phyloP scores from a whole-genome alignment of 2,888 invertebrate species.

The Drosophila mercatorum region DNA sequence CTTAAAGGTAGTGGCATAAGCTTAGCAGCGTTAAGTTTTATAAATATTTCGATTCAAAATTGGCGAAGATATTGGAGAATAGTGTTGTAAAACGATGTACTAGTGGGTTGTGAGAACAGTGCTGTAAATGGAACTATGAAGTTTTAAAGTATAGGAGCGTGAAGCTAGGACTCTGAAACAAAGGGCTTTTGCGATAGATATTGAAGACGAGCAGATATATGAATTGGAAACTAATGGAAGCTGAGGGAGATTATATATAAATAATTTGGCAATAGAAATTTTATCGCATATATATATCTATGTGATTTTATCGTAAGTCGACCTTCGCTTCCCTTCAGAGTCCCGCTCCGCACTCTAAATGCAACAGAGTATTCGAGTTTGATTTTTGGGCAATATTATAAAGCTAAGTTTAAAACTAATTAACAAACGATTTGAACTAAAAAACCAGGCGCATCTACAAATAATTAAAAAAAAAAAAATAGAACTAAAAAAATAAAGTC shows the following conservation, averaged over 20 bases:
- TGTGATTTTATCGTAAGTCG: no score
- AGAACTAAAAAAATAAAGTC: background rate
- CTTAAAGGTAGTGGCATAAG: constrained; percentile 13
- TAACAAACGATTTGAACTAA: constrained; percentile 74
- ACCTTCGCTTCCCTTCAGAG: background rate
- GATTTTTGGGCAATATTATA: constrained; percentile 50
- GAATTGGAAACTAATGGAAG: no score
- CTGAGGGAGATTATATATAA: background rate
- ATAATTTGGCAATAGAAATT: background rate
- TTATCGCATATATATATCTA: background rate
- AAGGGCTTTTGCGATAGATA: no score
- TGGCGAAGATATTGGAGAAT: constrained; percentile 12
- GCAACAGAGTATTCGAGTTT: constrained; percentile 42
- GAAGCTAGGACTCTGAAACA: background rate
- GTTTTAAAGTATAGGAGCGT: background rate
- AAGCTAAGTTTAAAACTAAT: constrained; percentile 66
- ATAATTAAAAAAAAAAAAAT: background rate
- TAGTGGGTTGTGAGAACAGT: background rate
- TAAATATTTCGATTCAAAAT: constrained; percentile 37
- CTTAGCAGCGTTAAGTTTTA: background rate
- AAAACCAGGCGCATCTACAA: constrained; percentile 53
- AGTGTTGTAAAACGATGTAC: background rate
- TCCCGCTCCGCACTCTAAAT: constrained; percentile 32
- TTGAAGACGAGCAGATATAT: no score
- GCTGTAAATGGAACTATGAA: background rate